phyloP scores from a whole-genome alignment of 2,113 vertebrate species.

The Prionailurus viverrinus region DNA sequence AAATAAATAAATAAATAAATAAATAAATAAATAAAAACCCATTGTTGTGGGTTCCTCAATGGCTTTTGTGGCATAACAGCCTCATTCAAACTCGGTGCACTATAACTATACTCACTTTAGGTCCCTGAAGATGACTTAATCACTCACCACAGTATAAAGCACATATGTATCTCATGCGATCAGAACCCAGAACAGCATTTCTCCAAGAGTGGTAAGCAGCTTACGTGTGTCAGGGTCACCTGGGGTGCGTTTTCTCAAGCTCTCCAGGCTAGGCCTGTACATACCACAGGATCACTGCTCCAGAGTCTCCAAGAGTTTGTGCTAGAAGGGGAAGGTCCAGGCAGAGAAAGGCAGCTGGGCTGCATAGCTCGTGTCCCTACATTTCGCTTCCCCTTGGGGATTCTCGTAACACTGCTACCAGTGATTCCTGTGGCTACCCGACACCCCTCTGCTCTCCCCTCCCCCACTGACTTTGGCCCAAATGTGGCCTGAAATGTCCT shows the following conservation, averaged over 20 bases:
- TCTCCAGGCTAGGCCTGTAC: neutral
- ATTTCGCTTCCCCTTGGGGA: neutral
- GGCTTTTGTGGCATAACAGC: neutral
- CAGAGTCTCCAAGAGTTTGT: neutral
- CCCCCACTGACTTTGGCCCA: neutral
- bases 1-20: too few relatives aligned
- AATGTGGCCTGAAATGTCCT: neutral
- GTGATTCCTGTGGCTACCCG: neutral
- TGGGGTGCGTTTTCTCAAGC: neutral
- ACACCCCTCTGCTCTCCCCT: neutral
- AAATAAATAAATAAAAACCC: too few relatives aligned
- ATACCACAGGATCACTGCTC: neutral
- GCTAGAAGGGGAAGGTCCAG: neutral
- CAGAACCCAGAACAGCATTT: neutral
- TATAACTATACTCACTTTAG: neutral
- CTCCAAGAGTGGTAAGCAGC: neutral
- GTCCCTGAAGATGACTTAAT: neutral
- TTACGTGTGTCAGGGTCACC: neutral
- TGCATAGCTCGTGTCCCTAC: neutral
- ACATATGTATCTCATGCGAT: neutral
- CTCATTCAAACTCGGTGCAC: neutral
- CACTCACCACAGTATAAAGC: neutral
- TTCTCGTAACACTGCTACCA: neutral
- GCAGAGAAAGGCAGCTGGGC: neutral
- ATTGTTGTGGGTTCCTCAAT: neutral